Evolutionary conservation across 2,888 invertebrate species (phyloP).

Genomic region (Galeruca laticollis): DNA sequence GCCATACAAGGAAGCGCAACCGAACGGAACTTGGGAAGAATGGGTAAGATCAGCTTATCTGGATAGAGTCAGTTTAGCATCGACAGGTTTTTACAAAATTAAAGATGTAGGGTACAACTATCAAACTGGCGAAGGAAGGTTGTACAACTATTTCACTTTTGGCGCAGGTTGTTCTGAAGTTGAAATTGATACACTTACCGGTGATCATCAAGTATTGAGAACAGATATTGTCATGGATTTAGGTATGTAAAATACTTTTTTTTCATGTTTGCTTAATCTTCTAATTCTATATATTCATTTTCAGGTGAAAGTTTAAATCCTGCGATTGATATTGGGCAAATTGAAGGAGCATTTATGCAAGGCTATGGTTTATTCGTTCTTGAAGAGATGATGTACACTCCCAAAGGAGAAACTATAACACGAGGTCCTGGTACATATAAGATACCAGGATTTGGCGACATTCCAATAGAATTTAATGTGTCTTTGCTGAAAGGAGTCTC

Average conservation of each 20-base stretch:
- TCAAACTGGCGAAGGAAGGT: constrained; percentile 76
- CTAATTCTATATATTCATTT: constrained; percentile 23
- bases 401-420: constrained; percentile 83
- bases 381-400: constrained; percentile 90
- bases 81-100: constrained; percentile 85
- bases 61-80: constrained; percentile 82
- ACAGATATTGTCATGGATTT: constrained; percentile 98
- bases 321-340: constrained; percentile 96
- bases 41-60: constrained; percentile 85
- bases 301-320: constrained; percentile 90
- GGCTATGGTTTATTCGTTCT: constrained; percentile 93
- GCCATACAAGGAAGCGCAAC: constrained; percentile 80
- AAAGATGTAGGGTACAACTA: constrained; percentile 81
- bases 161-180: constrained; percentile 91
- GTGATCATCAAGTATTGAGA: constrained; percentile 89
- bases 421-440: constrained; percentile 95
- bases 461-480: constrained; percentile 93
- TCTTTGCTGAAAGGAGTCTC: constrained; percentile 90
- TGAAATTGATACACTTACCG: constrained; percentile 94
- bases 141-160: constrained; percentile 88
- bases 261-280: not conserved
- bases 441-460: constrained; percentile 92
- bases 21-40: constrained; percentile 85
- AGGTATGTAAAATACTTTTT: constrained; percentile 64
- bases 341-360: constrained; percentile 95